Base-by-base conservation (phyloP, 1,140 invertebrate species). In the Elysia chlorotica region DNA sequence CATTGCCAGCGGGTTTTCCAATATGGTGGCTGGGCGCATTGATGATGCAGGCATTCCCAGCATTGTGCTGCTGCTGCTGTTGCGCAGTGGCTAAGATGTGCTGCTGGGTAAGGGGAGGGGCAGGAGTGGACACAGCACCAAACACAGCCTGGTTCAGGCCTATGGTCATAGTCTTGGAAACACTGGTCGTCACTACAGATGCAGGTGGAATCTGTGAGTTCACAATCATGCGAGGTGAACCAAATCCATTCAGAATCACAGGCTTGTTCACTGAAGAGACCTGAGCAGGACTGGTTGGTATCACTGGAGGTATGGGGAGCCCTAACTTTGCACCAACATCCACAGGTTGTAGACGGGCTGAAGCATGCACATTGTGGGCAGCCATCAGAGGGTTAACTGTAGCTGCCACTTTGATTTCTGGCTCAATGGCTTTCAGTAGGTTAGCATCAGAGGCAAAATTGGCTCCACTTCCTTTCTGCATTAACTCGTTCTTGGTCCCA, bases 141-240 rank as follows among this genome's bases (percentile, higher is more conserved):
- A 69, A 69, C 61, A 63, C 23, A 17, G 67, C 54, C 54, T 59
- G 54, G 54, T 69, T 69, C 33, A 69, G 57, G 33, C 67, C 41
- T 19, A 69, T 36, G n/a, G 67, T 36, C 41, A 69, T n/a, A 25
- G 67, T 37, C 54, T 69, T 69, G 48, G 67, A 59, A 0, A 59
- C 67, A 59, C 59, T 69, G 19, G 67, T 59, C 67, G 59, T 35
- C 30, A 69, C 56, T 17, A 69, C 31, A 2, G 67, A 69, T 1
- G 59, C 67, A 1, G 66, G 54, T 38, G 67, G 67, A 31, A 69
- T 59, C 5, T 53, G n/a, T 4, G 37, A 31, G 33, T 69, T 69
- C 67, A 69, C 28, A 17, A 69, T 69, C 67, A 69, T 69, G 2
- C 67, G 53, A 2, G 67, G 54, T n/a, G n/a, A n/a, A 17, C 35